Conservation (phyloP, 2,888 invertebrate species). For the Hyles lineata region DNA sequence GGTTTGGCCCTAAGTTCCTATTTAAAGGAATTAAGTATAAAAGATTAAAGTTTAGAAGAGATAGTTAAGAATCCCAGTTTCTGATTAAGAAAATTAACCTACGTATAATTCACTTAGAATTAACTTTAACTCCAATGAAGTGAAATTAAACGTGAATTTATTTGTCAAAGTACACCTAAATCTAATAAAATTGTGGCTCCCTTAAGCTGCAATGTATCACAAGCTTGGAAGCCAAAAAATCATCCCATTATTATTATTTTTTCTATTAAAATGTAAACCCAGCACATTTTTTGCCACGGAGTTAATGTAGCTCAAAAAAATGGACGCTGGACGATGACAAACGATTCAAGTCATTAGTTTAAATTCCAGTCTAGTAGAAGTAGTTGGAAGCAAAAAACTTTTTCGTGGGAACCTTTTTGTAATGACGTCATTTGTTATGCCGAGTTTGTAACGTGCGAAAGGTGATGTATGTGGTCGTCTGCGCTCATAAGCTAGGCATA, state of each 20-base stretch:
- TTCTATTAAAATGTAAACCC: slow-evolving; percentile 8
- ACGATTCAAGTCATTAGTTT: slow-evolving; percentile 17
- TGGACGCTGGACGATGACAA: slow-evolving; percentile 11
- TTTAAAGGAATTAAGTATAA: too few relatives aligned
- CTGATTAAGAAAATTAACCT: too few relatives aligned
- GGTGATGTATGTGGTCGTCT: background rate
- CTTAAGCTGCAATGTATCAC: background rate
- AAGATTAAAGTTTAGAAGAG: too few relatives aligned
- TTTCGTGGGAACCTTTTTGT: slow-evolving; percentile 18
- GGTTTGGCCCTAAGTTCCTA: too few relatives aligned
- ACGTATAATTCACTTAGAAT: too few relatives aligned
- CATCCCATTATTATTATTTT: background rate
- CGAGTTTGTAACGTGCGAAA: background rate
- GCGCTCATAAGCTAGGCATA: background rate
- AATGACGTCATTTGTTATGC: slow-evolving; percentile 23
- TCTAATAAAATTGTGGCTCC: too few relatives aligned
- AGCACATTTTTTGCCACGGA: background rate
- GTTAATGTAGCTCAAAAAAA: slow-evolving; percentile 27
- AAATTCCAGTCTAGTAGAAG: slow-evolving; percentile 14
- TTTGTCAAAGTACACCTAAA: too few relatives aligned
- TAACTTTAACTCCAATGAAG: too few relatives aligned
- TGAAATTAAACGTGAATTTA: too few relatives aligned
- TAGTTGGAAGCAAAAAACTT: slow-evolving; percentile 23
- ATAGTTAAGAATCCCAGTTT: too few relatives aligned
- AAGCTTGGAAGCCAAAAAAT: background rate